A percentile compares a stretch with the other conserved stretches of the same genome.
Evolutionary conservation across 2,888 invertebrate species (phyloP).

Genomic region (Bellardia pandia): DNA sequence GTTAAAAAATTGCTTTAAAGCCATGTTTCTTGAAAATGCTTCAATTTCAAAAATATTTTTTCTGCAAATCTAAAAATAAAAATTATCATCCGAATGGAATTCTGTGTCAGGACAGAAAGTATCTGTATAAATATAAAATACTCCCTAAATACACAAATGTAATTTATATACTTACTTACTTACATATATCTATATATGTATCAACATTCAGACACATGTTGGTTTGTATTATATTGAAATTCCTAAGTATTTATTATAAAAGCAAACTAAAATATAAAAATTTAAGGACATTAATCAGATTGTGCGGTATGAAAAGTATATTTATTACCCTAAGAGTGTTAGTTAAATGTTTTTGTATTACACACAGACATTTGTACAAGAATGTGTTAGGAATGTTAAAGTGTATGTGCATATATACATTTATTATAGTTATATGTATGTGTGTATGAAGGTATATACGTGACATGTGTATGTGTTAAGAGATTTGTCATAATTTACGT

Average conservation of each 20-base stretch:
- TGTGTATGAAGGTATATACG: not conserved
- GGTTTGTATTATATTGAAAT: constrained; percentile 29
- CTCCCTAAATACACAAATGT: constrained; percentile 9
- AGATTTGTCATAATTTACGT: constrained; percentile 72
- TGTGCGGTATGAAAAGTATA: constrained; percentile 61
- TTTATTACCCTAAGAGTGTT: constrained; percentile 62
- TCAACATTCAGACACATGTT: constrained; percentile 12
- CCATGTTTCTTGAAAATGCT: no score
- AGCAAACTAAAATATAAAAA: constrained; percentile 31
- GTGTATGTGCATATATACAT: not conserved
- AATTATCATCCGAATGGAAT: no score
- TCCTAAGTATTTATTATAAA: constrained; percentile 52
- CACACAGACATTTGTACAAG: not conserved
- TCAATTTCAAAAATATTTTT: no score
- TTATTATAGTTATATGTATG: not conserved
- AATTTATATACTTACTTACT: constrained; percentile 14
- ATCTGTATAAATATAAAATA: constrained; percentile 4
- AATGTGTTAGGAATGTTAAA: constrained; percentile 43
- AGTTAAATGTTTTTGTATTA: constrained; percentile 47
- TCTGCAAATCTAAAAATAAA: no score
- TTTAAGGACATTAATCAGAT: constrained; percentile 66
- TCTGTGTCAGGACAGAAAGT: not conserved
- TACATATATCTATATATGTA: not conserved
- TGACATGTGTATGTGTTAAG: constrained; percentile 37
- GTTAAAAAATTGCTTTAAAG: no score